Evolutionary conservation across 2,888 invertebrate genomes (phyloP), one percentile per base, ranked within the genome.

Genomic region (Chironomus tentans): DNA sequence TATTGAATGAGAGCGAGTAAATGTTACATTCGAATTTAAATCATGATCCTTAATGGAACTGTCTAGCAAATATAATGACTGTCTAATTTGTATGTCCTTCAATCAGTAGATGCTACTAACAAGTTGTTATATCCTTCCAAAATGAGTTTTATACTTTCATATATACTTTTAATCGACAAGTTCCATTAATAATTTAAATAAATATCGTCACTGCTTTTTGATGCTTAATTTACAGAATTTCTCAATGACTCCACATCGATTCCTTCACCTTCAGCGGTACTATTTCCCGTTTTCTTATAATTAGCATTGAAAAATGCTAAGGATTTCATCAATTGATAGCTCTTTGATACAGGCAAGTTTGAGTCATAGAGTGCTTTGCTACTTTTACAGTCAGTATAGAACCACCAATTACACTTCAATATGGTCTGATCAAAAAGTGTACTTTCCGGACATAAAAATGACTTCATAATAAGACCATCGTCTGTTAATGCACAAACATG

Each of bases 381-480:
- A 76, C 89, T 88, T 82, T 92, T 92, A 84, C 95, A 95, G 82
- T 95, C 94, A 0, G 95, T 94, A 82, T 94, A 95, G 85, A 95
- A 94, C 93, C 94, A 95, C 94, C 94, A 95, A 83, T 95, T 95
- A 84, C 95, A 95, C 82, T 94, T 94, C 4, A 95, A 87, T 78
- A 95, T 92, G 22, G 93, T 93, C 83, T 95, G 95, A 81, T 95
- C 95, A 83, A 95, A 95, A 74, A 95, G 87, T 0, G 95, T 95
- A 46, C 93, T 94, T 82, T 95, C 94, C 0, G 95, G 95, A 81
- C 95, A 95, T 68, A 94, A 87, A 85, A 95, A 95, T 70, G 94
- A 94, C 83, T 95, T 95, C 90, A 94, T 93, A 72, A 95, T 92
- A 76, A 94, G 86, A 0, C 94, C 94, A 79, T 94, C 93, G 79